Base-by-base conservation (phyloP, 2,113 vertebrate species). In the Boulengerochromis microlepis region DNA sequence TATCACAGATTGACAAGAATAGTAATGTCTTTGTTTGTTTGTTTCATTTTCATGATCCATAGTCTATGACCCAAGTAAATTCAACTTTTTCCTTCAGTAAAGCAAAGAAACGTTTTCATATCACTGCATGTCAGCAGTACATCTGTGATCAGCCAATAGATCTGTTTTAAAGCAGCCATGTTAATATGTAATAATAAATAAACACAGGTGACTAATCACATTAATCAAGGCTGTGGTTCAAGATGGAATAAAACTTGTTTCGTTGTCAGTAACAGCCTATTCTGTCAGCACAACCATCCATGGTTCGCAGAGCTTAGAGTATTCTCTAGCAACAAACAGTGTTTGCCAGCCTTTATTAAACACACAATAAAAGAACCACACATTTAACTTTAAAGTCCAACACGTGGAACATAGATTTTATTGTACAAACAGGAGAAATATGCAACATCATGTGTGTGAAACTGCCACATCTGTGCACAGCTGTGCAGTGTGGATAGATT, bases 1-100 rank as follows among this genome's bases (percentile, higher is more conserved):
- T 13, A 40, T 4, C 19, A 69, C 64, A 69, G 64, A 69, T 38
- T 69, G 33, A 40, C 19, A 0, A 69, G 35, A 13, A 5, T 59
- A 59, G 8, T 59, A 31, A 59, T n/a, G 61, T 66, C 4, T 64
- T 35, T 64, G 59, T 64, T 64, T 61, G 26, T 31, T 38, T 22
- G 18, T 3, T 69, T 8, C 4, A 69, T 40, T 15, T 13, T 69
- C 19, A 22, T 8, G 19, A 69, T 69, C 64, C 1, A 35, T 35
- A n/a, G 61, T 66, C 19, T 66, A 66, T 0, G 1, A 38, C 61
- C 56, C 61, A 0, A 5, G 33, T 13, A 64, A 64, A 35, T 0
- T 35, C 22, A 74, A 24, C 38, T 16, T 45, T 74, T 74, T 74
- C 8, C 38, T 42, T 24, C 38, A 74, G 38, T 26, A 74, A 24